Evolutionary conservation across 2,888 invertebrate species (phyloP).

Genomic region (Rapana venosa): DNA sequence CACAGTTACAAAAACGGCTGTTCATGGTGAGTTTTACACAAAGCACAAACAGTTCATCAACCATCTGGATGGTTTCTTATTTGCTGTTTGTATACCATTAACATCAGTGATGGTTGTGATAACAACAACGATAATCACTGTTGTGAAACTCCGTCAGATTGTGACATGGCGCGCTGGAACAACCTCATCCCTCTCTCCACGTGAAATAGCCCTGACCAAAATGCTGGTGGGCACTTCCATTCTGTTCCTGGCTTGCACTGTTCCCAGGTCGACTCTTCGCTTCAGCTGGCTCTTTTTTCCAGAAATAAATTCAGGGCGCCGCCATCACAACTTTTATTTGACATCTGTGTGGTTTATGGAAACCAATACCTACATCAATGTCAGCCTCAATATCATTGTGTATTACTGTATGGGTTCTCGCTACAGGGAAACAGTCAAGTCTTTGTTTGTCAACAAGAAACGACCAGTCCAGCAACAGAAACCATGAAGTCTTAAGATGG

Average conservation of each 20-base stretch:
- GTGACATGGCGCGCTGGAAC: slow-evolving; percentile 17
- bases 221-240: background rate
- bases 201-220: background rate
- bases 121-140: background rate
- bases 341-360: background rate
- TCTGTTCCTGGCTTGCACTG: background rate
- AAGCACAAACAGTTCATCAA: background rate
- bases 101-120: background rate
- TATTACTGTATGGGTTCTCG: background rate
- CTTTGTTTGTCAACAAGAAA: too few relatives aligned
- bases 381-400: background rate
- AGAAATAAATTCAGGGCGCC: background rate
- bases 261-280: background rate
- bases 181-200: background rate
- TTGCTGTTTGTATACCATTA: background rate
- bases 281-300: background rate
- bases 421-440: background rate
- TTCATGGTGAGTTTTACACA: background rate
- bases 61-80: background rate
- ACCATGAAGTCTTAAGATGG: too few relatives aligned
- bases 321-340: slow-evolving; percentile 16
- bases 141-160: background rate
- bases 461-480: too few relatives aligned
- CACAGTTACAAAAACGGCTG: background rate
- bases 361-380: background rate